phyloP scores from a whole-genome alignment of 2,888 invertebrate species.

The Drosophila mayaguana region DNA sequence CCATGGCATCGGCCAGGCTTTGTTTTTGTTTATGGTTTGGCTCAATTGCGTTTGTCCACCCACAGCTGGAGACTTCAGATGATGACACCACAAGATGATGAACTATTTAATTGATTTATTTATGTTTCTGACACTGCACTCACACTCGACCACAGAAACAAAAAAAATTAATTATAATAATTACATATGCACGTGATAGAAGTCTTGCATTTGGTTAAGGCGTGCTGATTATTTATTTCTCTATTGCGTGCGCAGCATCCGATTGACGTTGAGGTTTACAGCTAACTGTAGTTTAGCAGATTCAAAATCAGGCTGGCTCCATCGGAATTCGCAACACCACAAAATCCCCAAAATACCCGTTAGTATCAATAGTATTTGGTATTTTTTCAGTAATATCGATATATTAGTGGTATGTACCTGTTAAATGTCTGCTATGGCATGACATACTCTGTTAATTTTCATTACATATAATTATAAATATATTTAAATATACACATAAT shows the following conservation, averaged over 20 bases:
- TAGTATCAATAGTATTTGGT: constrained; percentile 23
- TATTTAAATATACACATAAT: not conserved
- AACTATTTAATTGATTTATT: not conserved
- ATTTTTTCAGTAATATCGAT: constrained; percentile 4
- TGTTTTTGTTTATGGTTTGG: constrained; percentile 42
- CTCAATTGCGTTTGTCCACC: not conserved
- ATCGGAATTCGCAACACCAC: constrained; percentile 10
- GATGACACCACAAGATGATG: constrained; percentile 13
- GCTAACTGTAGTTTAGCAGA: constrained; percentile 53
- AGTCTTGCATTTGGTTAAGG: constrained; percentile 28
- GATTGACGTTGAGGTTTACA: constrained; percentile 50
- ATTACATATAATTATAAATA: no score
- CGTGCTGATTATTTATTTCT: constrained; percentile 14
- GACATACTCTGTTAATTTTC: constrained; percentile 7
- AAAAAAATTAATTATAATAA: constrained; percentile 41
- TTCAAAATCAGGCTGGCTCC: constrained; percentile 26
- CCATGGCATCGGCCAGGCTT: constrained; percentile 56
- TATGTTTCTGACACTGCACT: constrained; percentile 26
- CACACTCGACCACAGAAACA: constrained; percentile 32
- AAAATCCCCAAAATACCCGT: constrained; percentile 17
- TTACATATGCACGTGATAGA: constrained; percentile 45
- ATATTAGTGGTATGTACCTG: constrained; percentile 8
- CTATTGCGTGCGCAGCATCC: constrained; percentile 52
- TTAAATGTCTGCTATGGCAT: constrained; percentile 2
- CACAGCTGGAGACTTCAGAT: constrained; percentile 30